These are phyloP conservation scores for Eulemur mongoz DNA, from an alignment of 2,797 vertebrate species.

Conservation along the genomic window DNA sequence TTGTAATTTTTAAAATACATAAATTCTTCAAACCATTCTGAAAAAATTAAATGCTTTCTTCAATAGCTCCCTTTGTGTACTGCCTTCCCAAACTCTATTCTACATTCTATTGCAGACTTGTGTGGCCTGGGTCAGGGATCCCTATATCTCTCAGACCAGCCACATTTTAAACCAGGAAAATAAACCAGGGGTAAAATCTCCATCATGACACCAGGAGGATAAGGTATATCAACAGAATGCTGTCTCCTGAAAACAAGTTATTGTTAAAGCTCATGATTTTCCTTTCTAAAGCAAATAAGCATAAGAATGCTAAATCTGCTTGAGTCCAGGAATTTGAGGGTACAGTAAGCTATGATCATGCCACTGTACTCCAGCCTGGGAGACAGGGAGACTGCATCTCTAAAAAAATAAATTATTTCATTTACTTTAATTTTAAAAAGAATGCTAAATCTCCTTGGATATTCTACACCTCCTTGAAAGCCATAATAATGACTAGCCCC, in stretches of 20 bases:
- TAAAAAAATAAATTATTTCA: background rate
- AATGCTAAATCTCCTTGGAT: background rate
- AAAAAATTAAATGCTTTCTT: background rate
- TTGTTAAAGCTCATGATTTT: background rate
- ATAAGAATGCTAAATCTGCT: background rate
- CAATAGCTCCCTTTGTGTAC: background rate
- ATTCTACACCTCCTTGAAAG: background rate
- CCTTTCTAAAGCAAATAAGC: background rate
- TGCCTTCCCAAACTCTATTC: background rate
- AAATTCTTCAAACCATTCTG: background rate
- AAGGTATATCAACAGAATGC: accelerated
- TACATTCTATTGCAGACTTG: background rate
- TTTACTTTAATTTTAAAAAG: background rate
- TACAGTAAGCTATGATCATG: background rate
- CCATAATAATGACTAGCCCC: background rate
- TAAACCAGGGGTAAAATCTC: background rate
- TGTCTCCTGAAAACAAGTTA: background rate
- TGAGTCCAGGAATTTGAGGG: background rate
- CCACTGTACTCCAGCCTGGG: background rate
- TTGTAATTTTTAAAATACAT: background rate
- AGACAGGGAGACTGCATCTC: background rate
- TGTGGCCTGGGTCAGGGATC: background rate
- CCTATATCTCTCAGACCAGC: background rate
- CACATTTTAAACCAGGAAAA: background rate
- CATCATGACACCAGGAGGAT: background rate